Conservation (phyloP, 2,888 invertebrate genomes). For the Erannis defoliaria region DNA sequence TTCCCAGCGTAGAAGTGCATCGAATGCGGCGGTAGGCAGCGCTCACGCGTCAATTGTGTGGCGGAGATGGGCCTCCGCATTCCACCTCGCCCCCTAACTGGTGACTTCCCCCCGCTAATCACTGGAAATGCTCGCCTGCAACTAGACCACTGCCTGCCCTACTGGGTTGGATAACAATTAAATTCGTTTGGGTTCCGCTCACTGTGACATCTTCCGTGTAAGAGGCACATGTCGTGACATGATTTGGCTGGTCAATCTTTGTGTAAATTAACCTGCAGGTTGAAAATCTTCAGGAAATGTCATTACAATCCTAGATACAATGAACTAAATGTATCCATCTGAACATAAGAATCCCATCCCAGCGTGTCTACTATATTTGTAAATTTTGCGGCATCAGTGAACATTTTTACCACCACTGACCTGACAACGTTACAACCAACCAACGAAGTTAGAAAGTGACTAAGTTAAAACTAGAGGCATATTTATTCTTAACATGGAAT, state of each 20-base stretch:
- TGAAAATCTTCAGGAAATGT: neutral
- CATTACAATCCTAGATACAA: neutral
- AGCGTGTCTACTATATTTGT: too few relatives aligned
- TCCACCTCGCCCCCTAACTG: constrained; percentile 66
- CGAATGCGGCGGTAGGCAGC: constrained; percentile 31
- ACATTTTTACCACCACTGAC: too few relatives aligned
- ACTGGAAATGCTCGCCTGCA: constrained; percentile 33
- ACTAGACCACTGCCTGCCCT: constrained; percentile 24
- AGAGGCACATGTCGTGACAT: neutral
- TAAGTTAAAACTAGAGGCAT: too few relatives aligned
- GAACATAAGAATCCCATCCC: too few relatives aligned
- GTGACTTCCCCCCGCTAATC: constrained; percentile 59
- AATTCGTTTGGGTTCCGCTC: constrained; percentile 1
- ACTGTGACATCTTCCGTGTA: constrained; percentile 1
- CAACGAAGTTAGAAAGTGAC: too few relatives aligned
- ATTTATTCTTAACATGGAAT: too few relatives aligned
- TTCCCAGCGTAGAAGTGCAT: constrained; percentile 25
- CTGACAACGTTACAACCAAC: too few relatives aligned
- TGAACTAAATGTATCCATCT: too few relatives aligned
- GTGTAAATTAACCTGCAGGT: neutral
- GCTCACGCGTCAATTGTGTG: constrained; percentile 53
- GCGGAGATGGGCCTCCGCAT: constrained; percentile 64
- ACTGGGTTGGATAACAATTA: constrained; percentile 11
- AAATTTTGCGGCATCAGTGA: too few relatives aligned
- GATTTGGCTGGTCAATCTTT: neutral